Percentiles rank a stretch among this genome's conserved stretches.
Evolutionary conservation across 2,113 vertebrate genomes (phyloP).

Genomic region (Microtus ochrogaster): DNA sequence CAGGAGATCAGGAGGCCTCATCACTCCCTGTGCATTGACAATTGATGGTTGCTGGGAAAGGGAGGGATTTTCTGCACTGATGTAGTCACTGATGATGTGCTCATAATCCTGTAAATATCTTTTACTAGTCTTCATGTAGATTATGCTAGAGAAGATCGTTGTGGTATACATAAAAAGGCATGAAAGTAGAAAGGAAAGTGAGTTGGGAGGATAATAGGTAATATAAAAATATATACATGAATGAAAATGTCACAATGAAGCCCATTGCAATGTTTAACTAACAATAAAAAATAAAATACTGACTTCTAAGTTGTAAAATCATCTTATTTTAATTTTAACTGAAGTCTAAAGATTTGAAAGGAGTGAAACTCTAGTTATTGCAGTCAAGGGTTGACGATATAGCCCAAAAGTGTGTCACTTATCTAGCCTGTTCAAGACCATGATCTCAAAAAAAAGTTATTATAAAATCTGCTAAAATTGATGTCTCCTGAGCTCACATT

Average conservation of each 20-base stretch:
- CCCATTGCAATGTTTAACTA: neutral
- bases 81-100: neutral
- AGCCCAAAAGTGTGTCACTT: neutral
- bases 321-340: slow-evolving; percentile 51
- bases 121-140: neutral
- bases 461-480: neutral
- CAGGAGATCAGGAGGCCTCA: neutral
- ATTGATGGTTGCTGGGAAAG: neutral
- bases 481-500: neutral
- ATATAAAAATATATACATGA: neutral
- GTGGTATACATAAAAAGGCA: neutral
- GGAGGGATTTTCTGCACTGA: neutral
- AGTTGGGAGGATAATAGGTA: neutral
- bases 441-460: neutral
- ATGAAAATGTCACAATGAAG: neutral
- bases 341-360: slow-evolving; percentile 49
- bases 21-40: neutral
- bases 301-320: slow-evolving; percentile 9
- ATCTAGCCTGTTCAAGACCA: neutral
- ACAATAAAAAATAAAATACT: slow-evolving; percentile 24
- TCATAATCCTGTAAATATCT: neutral
- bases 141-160: neutral
- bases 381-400: neutral
- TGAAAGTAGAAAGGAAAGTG: neutral
- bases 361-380: neutral